Conservation (phyloP, 2,113 vertebrate species). For the Oxyura jamaicensis region DNA sequence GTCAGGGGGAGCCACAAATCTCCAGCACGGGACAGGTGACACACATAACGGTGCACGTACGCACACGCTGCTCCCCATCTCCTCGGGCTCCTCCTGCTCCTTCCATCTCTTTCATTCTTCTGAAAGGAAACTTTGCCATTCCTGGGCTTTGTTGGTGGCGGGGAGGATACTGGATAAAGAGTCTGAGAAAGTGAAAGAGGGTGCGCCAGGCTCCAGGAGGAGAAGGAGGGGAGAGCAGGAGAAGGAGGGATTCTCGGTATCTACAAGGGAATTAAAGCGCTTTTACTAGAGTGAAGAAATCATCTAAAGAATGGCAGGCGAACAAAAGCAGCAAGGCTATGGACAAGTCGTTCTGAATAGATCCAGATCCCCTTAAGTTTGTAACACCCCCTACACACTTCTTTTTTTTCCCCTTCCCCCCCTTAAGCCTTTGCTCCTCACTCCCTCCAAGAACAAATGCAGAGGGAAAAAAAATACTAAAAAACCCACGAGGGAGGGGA, state of each 20-base stretch:
- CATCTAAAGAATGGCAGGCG: conserved; percentile 81
- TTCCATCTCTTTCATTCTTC: conserved; percentile 22
- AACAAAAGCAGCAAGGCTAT: conserved; percentile 85
- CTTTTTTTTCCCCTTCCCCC: conserved; percentile 57
- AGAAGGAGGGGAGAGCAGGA: conserved; percentile 68
- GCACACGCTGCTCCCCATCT: not conserved
- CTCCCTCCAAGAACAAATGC: conserved; percentile 89
- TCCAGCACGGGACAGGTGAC: not conserved
- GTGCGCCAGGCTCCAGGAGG: conserved; percentile 47
- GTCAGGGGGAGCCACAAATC: not conserved
- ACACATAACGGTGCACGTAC: fast-evolving
- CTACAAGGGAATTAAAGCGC: conserved; percentile 95
- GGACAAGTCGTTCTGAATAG: conserved; percentile 95
- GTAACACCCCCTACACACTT: conserved; percentile 76
- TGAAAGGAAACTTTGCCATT: conserved; percentile 64
- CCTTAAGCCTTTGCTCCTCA: conserved; percentile 77
- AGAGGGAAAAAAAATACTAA: conserved; percentile 58
- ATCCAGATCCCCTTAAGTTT: conserved; percentile 92
- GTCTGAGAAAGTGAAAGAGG: conserved; percentile 86
- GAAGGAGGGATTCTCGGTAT: conserved; percentile 86
- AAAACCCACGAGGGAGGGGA: conserved; percentile 59
- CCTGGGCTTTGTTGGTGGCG: conserved; percentile 73
- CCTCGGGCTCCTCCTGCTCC: conserved; percentile 1
- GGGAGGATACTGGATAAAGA: conserved; percentile 73
- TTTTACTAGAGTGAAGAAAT: conserved; percentile 93